These are phyloP conservation scores for Laticauda laticaudata DNA, from an alignment of 2,113 vertebrate genomes.

Conservation along the genomic window DNA sequence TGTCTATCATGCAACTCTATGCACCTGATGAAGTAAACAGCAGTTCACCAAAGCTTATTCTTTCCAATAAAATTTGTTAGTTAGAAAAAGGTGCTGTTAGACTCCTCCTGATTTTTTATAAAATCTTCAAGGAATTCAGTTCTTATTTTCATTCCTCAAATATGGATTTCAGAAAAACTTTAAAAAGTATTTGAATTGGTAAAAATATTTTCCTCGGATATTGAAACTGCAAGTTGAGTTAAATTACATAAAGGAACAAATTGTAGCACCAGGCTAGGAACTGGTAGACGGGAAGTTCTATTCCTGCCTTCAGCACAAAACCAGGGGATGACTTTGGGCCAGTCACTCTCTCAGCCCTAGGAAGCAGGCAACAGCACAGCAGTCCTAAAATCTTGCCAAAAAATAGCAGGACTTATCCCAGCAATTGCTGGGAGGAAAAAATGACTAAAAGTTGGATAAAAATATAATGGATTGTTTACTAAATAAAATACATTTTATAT, in stretches of 20 bases:
- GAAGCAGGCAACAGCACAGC: not conserved
- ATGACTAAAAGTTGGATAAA: not conserved
- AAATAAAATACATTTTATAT: conserved; percentile 1
- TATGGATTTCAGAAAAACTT: not conserved
- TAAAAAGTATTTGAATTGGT: conserved; percentile 48
- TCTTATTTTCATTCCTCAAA: not conserved
- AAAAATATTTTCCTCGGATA: conserved; percentile 50
- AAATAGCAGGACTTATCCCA: not conserved
- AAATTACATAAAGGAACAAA: conserved; percentile 20
- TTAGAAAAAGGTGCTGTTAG: not conserved
- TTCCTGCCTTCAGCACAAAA: not conserved
- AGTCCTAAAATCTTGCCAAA: not conserved
- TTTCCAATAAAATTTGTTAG: not conserved
- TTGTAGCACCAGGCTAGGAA: not conserved
- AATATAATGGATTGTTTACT: not conserved
- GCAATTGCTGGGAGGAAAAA: not conserved
- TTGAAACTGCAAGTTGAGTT: conserved; percentile 36
- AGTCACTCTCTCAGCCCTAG: not conserved
- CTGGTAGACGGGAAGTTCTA: not conserved
- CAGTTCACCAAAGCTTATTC: not conserved
- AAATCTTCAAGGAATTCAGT: not conserved
- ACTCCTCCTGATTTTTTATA: not conserved
- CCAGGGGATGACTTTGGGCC: not conserved
- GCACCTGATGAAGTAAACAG: not conserved
- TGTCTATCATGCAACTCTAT: not conserved